Evolutionary conservation across 2,888 invertebrate genomes (phyloP), one percentile per base, ranked within the genome.

Genomic region (Orthosia gothica): DNA sequence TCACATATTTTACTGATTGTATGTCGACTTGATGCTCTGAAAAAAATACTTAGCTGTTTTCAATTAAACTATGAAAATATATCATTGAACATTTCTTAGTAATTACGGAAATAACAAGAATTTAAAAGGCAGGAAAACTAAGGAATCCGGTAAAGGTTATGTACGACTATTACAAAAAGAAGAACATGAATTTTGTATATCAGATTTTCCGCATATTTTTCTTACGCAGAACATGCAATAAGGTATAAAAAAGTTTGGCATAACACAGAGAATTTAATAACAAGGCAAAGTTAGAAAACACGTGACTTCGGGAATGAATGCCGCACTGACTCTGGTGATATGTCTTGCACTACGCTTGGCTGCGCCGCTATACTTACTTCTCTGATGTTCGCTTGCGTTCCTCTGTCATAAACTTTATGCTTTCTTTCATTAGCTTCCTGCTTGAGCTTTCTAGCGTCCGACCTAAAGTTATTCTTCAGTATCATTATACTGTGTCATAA

Each of bases 391-490:
- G 11, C 9, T 65, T 23, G 55, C 59, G 63, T 75, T 78, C 62
- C 58, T 76, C 63, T 68, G 72, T 77, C 68, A 49, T 67, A 70
- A 83, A 86, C 75, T 81, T 86, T 72, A 79, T 62, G 61, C 26
- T 71, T 74, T 77, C 73, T 79, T 79, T 76, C 78, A 81, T 83
- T 78, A 73, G 40, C 65, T 74, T 71, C 70, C 69, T 70, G 49
- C 32, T 59, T 45, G n/a, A 69, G 62, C 65, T 74, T 18, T 70
- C 32, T 62, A 49, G 45, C 65, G 66, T 63, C 23, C 50, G 47
- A 66, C 72, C 49, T 68, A 63, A 76, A 82, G 81, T 85, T 84
- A 81, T 84, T 62, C 50, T 74, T 67, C 67, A 77, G 58, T 70
- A 67, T 65, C 67, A 69, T 66, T 57, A 52, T 66, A 70, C 59